phyloP scores from a whole-genome alignment of 92 coral and sea anemone genomes.

The Metridium senile region DNA sequence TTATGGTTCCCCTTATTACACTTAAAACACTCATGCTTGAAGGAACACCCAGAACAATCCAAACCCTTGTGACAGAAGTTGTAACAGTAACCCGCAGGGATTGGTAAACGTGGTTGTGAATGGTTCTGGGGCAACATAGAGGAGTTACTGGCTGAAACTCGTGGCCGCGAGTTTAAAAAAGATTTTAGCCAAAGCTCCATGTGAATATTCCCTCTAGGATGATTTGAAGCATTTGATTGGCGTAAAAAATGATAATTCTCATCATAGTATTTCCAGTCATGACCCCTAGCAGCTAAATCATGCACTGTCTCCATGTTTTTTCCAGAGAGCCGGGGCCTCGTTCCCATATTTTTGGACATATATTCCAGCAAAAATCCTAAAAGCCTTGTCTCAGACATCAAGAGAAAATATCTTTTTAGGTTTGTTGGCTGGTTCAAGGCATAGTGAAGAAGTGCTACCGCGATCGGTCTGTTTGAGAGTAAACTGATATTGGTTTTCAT shows the following conservation, averaged over 20 bases:
- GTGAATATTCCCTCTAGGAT: not conserved
- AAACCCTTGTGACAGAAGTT: conserved; percentile 24
- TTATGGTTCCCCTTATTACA: conserved; percentile 28
- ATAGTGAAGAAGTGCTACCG: no score
- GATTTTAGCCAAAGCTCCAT: not conserved
- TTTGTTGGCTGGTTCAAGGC: no score
- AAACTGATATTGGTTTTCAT: no score
- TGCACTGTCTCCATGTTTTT: not conserved
- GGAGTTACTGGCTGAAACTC: no score
- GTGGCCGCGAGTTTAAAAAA: no score
- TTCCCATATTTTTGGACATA: no score
- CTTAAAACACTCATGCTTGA: conserved; percentile 39
- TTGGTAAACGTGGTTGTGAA: not conserved
- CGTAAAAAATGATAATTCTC: not conserved
- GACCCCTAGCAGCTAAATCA: not conserved
- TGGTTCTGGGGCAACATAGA: no score
- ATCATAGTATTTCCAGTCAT: not conserved
- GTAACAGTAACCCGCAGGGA: conserved; percentile 31
- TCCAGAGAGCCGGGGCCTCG: conserved; percentile 2
- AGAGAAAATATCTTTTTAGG: no score
- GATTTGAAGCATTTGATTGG: not conserved
- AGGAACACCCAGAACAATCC: conserved; percentile 26
- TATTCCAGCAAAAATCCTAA: no score
- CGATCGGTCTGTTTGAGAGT: no score
- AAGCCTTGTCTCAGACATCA: no score